phyloP scores from a whole-genome alignment of 2,888 invertebrate genomes.

The Lordiphosa andalusiaca region DNA sequence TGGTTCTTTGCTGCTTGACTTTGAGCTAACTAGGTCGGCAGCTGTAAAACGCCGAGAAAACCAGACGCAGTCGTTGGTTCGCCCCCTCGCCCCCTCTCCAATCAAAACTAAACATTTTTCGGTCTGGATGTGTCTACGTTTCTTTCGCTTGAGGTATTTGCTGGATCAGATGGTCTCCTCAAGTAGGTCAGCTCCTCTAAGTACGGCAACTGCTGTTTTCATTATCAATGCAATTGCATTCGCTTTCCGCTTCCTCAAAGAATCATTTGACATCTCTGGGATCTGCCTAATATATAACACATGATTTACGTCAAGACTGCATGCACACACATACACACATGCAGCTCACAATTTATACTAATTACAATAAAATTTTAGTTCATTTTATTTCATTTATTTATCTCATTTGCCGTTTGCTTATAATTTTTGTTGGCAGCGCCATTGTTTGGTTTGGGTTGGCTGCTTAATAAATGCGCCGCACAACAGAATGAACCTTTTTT shows the following conservation, averaged over 20 bases:
- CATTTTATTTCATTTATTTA: constrained; percentile 38
- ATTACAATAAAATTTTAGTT: constrained; percentile 30
- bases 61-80: constrained; percentile 10
- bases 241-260: constrained; percentile 8
- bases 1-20: constrained; percentile 63
- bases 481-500: constrained; percentile 35
- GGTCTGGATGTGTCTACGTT: constrained; percentile 41
- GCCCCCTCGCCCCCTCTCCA: constrained; percentile 3
- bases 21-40: constrained; percentile 68
- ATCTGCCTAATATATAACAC: constrained; percentile 33
- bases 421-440: constrained; percentile 16
- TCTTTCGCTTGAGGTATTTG: constrained; percentile 36
- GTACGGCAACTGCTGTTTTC: not conserved
- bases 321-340: not conserved
- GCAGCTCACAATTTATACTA: constrained; percentile 31
- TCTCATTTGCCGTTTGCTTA: constrained; percentile 29
- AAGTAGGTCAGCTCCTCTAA: constrained; percentile 58
- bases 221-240: constrained; percentile 8
- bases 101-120: constrained; percentile 26
- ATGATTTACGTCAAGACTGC: constrained; percentile 31
- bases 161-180: constrained; percentile 42
- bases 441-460: constrained; percentile 11
- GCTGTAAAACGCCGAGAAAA: constrained; percentile 55
- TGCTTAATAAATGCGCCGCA: constrained; percentile 12
- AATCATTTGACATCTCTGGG: constrained; percentile 24